Evolutionary conservation across 2,113 vertebrate genomes (phyloP).

Genomic region (Gadus macrocephalus): DNA sequence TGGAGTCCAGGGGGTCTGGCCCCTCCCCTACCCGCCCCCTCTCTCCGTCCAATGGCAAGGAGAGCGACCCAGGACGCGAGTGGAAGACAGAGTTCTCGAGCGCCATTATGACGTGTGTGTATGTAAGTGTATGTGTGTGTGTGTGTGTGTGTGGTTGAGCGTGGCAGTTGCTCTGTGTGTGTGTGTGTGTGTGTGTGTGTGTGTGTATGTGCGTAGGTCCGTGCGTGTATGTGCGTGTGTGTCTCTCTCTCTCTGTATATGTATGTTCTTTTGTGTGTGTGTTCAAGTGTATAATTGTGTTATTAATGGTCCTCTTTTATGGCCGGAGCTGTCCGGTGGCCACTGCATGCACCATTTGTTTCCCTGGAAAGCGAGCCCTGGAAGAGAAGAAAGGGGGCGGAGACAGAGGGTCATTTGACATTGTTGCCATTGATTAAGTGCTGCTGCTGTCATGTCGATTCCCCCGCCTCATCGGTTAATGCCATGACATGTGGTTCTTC

Average conservation of each 20-base stretch:
- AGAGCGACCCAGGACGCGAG: constrained; percentile 57
- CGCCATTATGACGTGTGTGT: constrained; percentile 49
- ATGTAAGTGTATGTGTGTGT: not conserved
- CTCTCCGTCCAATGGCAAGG: constrained; percentile 61
- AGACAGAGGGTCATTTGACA: constrained; percentile 24
- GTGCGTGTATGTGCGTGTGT: constrained; percentile 13
- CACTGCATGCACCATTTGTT: constrained; percentile 61
- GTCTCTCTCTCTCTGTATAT: constrained; percentile 11
- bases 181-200: not conserved
- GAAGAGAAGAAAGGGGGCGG: constrained; percentile 27
- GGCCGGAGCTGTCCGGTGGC: constrained; percentile 47
- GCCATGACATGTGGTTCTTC: not conserved
- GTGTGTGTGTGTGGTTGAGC: not conserved
- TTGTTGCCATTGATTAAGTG: constrained; percentile 17
- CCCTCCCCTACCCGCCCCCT: constrained; percentile 44
- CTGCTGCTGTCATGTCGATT: constrained; percentile 11
- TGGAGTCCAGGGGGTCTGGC: not conserved
- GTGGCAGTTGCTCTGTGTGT: not conserved
- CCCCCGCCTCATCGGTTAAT: not conserved
- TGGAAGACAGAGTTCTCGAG: constrained; percentile 66
- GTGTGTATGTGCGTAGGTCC: not conserved
- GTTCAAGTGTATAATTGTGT: constrained; percentile 34
- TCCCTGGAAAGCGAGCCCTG: constrained; percentile 54
- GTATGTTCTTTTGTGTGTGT: not conserved
- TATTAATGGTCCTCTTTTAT: constrained; percentile 47